These are phyloP conservation scores for Coregonus suidteri DNA, from an alignment of 2,797 vertebrate species.

Conservation along the genomic window DNA sequence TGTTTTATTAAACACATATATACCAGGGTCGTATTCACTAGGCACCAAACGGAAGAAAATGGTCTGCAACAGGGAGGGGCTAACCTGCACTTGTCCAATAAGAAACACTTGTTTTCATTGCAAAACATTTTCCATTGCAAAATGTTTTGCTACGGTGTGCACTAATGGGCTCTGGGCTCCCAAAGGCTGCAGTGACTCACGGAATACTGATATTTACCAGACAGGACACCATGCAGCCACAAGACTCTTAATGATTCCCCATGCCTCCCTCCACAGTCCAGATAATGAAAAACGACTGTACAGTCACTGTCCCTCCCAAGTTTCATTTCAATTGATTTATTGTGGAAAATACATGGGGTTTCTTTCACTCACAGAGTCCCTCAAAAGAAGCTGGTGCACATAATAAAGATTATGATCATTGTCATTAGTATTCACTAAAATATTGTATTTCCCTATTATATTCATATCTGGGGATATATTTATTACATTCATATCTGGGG, in stretches of 20 bases:
- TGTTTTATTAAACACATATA: slow-evolving; percentile 45
- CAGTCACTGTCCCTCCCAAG: not conserved
- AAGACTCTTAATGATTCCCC: not conserved
- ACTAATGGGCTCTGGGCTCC: not conserved
- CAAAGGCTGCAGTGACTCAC: not conserved
- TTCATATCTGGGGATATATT: no score
- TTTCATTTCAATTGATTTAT: not conserved
- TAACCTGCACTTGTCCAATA: not conserved
- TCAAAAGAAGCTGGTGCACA: not conserved
- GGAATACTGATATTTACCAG: slow-evolving; percentile 19
- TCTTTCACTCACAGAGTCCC: not conserved
- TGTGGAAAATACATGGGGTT: not conserved
- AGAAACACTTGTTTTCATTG: no score
- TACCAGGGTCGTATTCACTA: slow-evolving; percentile 9
- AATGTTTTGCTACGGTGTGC: not conserved
- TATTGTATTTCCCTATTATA: no score
- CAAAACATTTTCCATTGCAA: no score
- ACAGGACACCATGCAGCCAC: slow-evolving; percentile 12
- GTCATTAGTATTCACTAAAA: no score
- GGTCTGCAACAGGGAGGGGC: not conserved
- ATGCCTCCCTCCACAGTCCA: not conserved
- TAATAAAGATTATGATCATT: not conserved
- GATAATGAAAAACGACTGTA: not conserved
- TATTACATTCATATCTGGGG: no score
- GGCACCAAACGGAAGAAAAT: not conserved